Evolutionary conservation across 1,140 invertebrate genomes (phyloP), one percentile per base, ranked within the genome.

Genomic region (Agrilus planipennis): DNA sequence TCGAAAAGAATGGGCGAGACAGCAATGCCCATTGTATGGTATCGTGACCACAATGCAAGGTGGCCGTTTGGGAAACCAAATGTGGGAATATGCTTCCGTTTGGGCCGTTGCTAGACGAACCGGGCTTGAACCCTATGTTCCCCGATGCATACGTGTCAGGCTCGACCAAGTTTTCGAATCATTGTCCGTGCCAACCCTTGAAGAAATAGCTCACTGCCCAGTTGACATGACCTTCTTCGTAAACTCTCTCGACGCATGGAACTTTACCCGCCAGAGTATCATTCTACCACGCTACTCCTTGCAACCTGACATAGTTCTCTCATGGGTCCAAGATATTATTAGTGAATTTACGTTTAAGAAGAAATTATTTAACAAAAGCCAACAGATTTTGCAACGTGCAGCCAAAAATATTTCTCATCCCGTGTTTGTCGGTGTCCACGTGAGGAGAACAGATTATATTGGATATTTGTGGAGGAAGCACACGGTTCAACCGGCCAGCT

Each of bases 61-160:
- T 43, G 74, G 73, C 15, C 17, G 55, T 69, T 49, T 79, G 35
- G 79, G 76, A 27, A 77, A 78, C 54, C 73, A 75, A 49, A 77
- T 78, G 53, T 76, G 72, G 68, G 72, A 76, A 42, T 77, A 77
- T 44, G 73, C 70, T 0, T 71, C 72, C 0, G 69, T 76, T 3
- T 77, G 71, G 70, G 75, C 74, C 0, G 57, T 63, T 49, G 69
- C 53, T 47, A 38, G 70, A 40, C 57, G 69, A 32, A 76, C 75
- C 7, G 70, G 73, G 3, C 54, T 76, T 2, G 71, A 74, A 45
- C 67, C 74, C 1, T 73, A 69, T 38, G 62, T 76, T 39, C 72
- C 72, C 17, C 58, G 65, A 38, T 74, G 72, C 44, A 74, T 75
- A 44, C 57, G 67, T 14, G 61, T 64, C 20, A 71, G 66, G 18